Evolutionary conservation across 1,140 invertebrate species (phyloP), one percentile per base, ranked within the genome.

Genomic region (Pantala flavescens): DNA sequence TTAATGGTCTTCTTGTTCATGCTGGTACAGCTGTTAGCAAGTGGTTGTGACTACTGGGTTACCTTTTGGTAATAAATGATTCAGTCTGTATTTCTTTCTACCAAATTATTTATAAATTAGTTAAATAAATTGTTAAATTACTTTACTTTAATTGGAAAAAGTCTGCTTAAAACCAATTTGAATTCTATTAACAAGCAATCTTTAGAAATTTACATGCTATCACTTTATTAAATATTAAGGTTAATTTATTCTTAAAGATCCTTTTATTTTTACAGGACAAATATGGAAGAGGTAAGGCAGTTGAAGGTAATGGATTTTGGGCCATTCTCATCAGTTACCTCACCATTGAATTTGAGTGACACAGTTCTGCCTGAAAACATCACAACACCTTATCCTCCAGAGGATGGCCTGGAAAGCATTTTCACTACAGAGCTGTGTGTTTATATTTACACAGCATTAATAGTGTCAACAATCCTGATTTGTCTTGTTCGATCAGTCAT

Each of bases 21-120:
- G 0, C 19, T 92, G 0, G 88, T 91, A 0, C 92, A 94, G 83
- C 81, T 86, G 0, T 81, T 86, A 0, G 91, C 88, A 43, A 91
- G 89, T 75, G 86, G 87, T 0, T 87, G 87, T 7, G 93, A 96
- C 80, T 95, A 89, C 79, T 95, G 93, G 87, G 83, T 94, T 0
- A 90, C 90, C 76, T 90, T 87, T 75, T 95, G 93, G 94, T 82
- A 82, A 9, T 3, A 63, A 63, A 19, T 63, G 9, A 2, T 36
- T 2, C 9, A 36, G 2, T 36, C 3, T 24, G 28, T 24, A 11
- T 71, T 21, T 71, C 9, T 71, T 11, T 71, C 24, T 71, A 21
- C 10, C n/a, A 21, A 11, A 28, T 73, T 24, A n/a, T 16, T 28
- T 10, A 11, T n/a, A 16, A 23, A 19, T 14, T 43, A 11, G 14